Conservation (phyloP, 2,113 vertebrate genomes). For the Serinus canaria region DNA sequence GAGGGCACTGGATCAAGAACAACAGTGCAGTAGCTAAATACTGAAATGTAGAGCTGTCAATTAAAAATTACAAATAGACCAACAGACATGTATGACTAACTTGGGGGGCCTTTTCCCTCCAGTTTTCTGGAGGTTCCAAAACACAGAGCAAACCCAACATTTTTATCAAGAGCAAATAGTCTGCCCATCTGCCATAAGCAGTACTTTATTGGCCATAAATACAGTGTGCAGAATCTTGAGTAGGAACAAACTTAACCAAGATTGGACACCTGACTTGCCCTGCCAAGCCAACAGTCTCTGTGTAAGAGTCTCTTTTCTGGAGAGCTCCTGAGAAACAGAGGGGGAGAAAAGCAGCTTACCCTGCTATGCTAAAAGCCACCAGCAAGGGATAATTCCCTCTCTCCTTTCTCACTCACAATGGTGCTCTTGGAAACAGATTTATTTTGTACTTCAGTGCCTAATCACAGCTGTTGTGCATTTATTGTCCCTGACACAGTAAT, state of each 20-base stretch:
- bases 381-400: not conserved
- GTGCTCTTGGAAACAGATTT: conserved; percentile 1
- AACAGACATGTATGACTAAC: accelerated
- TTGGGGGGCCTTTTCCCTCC: accelerated
- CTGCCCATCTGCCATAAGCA: not conserved
- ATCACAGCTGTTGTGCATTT: not conserved
- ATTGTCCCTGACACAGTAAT: not conserved
- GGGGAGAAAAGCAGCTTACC: not conserved
- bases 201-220: not conserved
- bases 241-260: not conserved
- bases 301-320: not conserved
- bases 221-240: not conserved
- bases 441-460: not conserved
- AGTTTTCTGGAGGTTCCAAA: not conserved
- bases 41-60: accelerated
- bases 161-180: not conserved
- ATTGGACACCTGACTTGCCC: not conserved
- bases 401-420: not conserved
- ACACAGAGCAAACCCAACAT: not conserved
- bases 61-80: not conserved
- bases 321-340: not conserved
- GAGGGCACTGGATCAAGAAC: not conserved
- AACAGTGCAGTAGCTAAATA: not conserved
- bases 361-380: not conserved
- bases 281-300: not conserved